Base-by-base conservation (phyloP, 2,888 invertebrate species). In the Seladonia tumulorum region DNA sequence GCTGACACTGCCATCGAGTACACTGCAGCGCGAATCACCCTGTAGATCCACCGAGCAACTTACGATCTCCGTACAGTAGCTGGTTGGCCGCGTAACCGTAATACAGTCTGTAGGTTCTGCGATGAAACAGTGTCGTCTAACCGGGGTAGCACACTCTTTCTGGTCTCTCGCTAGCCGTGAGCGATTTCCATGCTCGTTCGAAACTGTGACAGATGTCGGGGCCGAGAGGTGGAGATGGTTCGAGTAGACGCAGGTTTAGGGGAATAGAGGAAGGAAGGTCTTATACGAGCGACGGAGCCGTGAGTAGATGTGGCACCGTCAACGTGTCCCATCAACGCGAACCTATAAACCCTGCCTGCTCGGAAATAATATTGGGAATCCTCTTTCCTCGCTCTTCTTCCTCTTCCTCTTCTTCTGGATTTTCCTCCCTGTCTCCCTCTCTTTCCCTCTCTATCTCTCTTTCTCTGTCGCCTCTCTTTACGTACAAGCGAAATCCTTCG, bases 321-420 rank as follows among this genome's bases (percentile, higher is more conserved):
- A 78, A 83, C 85, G 85, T 88, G 90, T 87, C 86, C 88, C 86
- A 90, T 90, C 89, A 89, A 85, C 90, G 81, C 29, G 88, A 90
- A 88, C 83, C 88, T 84, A 87, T 90, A 90, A 90, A 90, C 88
- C 82, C 78, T 76, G 77, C 79, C 85, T 73, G 80, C 81, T 73
- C 77, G 82, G 85, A 89, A 88, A 90, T 90, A 90, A 90, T 90
- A 90, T 90, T 86, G 84, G 83, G 83, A 86, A 89, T 85, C 85
- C 85, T 85, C 87, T 88, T 57, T 81, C 83, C 57, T 22, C 66
- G 74, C 76, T 73, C 53, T 7, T 29, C 63, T 25, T 63, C 63
- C 16, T 29, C 63, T 14, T 29, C 25, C 1, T 57, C 79, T 74
- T 73, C 70, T 49, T 77, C 76, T 60, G 72, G 81, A 73, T 77